phyloP scores from a whole-genome alignment of 2,113 vertebrate species.

The Cheirogaleus medius region DNA sequence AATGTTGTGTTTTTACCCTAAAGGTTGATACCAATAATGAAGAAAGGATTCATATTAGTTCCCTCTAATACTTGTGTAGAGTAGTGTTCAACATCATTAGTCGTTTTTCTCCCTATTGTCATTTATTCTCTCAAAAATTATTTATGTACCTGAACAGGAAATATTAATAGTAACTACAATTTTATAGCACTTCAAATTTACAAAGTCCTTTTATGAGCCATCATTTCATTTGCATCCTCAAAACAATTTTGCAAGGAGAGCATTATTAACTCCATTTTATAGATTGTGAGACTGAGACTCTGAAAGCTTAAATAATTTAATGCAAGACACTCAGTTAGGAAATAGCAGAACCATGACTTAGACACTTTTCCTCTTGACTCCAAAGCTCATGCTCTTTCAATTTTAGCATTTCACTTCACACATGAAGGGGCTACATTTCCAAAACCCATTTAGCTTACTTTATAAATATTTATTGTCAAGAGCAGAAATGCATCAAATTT shows the following conservation, averaged over 20 bases:
- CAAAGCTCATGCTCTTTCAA: neutral
- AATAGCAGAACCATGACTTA: neutral
- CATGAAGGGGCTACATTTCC: slow-evolving; percentile 29
- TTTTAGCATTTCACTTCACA: slow-evolving; percentile 41
- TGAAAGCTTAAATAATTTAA: neutral
- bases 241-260: neutral
- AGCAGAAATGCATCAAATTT: slow-evolving; percentile 73
- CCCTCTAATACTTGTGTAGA: neutral
- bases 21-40: neutral
- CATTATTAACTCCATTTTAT: neutral
- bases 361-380: neutral
- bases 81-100: neutral
- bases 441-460: slow-evolving; percentile 25
- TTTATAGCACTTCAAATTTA: neutral
- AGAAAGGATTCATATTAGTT: neutral
- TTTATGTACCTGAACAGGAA: neutral
- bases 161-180: neutral
- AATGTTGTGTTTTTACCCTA: slow-evolving; percentile 32
- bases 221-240: neutral
- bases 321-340: neutral
- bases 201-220: neutral
- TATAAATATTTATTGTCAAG: slow-evolving; percentile 64
- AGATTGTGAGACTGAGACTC: slow-evolving; percentile 24
- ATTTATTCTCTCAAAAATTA: slow-evolving; percentile 35
- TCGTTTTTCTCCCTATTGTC: neutral